Evolutionary conservation across 2,797 vertebrate genomes (phyloP).

Genomic region (Coccyzus lansbergi): DNA sequence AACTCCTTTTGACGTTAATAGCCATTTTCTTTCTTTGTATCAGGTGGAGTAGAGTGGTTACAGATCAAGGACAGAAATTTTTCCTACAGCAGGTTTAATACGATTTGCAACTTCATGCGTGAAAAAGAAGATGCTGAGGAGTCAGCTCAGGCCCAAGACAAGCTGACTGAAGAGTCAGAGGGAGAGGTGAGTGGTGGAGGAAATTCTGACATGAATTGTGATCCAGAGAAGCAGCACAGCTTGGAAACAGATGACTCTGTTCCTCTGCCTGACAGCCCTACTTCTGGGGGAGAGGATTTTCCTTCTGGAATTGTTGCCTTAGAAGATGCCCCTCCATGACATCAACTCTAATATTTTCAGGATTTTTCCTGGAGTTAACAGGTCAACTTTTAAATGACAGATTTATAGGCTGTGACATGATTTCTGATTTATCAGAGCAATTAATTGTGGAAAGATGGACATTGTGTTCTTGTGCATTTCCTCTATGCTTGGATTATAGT

Average conservation of each 20-base stretch:
- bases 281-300: constrained; percentile 53
- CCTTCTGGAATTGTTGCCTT: constrained; percentile 48
- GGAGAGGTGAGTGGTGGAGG: constrained; percentile 62
- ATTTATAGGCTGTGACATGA: not conserved
- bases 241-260: constrained; percentile 41
- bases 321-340: constrained; percentile 52
- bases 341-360: not conserved
- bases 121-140: constrained; percentile 78
- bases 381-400: not conserved
- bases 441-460: not conserved
- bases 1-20: not conserved
- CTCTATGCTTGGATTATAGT: not conserved
- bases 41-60: constrained; percentile 82
- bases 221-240: constrained; percentile 37
- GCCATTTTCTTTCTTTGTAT: not conserved
- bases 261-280: constrained; percentile 23
- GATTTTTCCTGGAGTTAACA: not conserved
- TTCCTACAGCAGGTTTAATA: constrained; percentile 77
- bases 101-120: constrained; percentile 79
- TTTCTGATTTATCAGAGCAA: not conserved
- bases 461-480: not conserved
- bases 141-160: constrained; percentile 60
- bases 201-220: constrained; percentile 35
- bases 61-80: constrained; percentile 81
- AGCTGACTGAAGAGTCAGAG: constrained; percentile 73